Evolutionary conservation across 1,140 invertebrate species (phyloP).

Genomic region (Drosophila truncata): DNA sequence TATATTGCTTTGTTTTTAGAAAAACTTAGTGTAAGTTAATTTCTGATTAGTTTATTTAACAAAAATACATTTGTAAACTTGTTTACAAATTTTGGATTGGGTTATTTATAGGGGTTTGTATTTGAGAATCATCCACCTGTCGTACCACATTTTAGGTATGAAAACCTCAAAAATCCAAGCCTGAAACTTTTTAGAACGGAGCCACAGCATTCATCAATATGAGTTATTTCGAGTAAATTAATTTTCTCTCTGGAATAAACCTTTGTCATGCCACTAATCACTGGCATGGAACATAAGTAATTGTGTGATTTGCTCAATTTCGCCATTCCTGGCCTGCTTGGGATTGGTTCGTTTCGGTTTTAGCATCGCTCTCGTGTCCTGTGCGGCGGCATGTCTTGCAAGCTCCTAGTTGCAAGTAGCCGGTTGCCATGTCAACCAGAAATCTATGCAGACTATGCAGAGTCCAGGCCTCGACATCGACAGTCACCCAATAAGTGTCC

Average conservation of each 20-base stretch:
- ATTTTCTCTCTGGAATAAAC: slow-evolving; percentile 23
- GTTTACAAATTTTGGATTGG: too few species aligned
- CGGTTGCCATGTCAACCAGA: slow-evolving; percentile 52
- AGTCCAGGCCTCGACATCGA: slow-evolving; percentile 29
- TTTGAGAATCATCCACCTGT: too few species aligned
- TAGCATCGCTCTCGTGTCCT: slow-evolving; percentile 44
- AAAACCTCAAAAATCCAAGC: background rate
- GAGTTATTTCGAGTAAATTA: slow-evolving; percentile 25
- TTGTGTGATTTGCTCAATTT: slow-evolving; percentile 39
- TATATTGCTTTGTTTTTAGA: too few species aligned
- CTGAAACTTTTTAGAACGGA: slow-evolving; percentile 1
- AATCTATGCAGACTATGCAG: slow-evolving; percentile 59
- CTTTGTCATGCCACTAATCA: slow-evolving; percentile 22
- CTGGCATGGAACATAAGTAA: slow-evolving; percentile 32
- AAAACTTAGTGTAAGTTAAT: background rate
- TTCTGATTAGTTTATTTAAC: background rate
- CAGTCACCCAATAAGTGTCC: slow-evolving; percentile 64
- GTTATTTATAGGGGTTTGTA: background rate
- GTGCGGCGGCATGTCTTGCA: slow-evolving; percentile 50
- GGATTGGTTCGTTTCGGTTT: slow-evolving; percentile 11
- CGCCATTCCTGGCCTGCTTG: slow-evolving; percentile 24
- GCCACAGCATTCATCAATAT: slow-evolving; percentile 15
- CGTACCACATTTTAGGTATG: too few species aligned
- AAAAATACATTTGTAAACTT: background rate
- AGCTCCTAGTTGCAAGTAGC: slow-evolving; percentile 39